Conservation (phyloP, 2,113 vertebrate genomes). For the Petrocephalus zakoni region DNA sequence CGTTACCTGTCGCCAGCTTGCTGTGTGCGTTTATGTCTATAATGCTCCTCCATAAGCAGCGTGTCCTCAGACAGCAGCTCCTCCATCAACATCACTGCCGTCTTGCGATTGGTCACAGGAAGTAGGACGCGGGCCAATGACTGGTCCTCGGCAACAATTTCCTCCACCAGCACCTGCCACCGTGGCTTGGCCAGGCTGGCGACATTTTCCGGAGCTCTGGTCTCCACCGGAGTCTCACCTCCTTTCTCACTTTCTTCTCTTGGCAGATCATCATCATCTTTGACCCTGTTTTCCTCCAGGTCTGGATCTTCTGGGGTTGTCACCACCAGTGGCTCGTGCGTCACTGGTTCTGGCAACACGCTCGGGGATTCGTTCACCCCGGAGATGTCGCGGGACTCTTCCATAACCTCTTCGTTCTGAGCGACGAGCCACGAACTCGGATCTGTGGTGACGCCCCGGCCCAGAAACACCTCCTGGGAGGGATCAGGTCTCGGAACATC, state of each 20-base stretch:
- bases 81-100: constrained; percentile 79
- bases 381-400: constrained; percentile 19
- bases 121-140: constrained; percentile 67
- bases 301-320: constrained; percentile 23
- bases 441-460: constrained; percentile 57
- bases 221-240: constrained; percentile 32
- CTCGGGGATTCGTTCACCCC: constrained; percentile 22
- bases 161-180: constrained; percentile 67
- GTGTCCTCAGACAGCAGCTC: constrained; percentile 74
- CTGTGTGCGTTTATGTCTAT: constrained; percentile 57
- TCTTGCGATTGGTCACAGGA: constrained; percentile 68
- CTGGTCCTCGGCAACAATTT: constrained; percentile 68
- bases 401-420: constrained; percentile 30
- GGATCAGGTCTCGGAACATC: constrained; percentile 11
- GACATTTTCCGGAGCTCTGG: constrained; percentile 8
- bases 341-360: not conserved
- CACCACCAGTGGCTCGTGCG: constrained; percentile 13
- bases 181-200: constrained; percentile 33
- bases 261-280: not conserved
- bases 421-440: constrained; percentile 47
- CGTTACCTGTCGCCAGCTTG: constrained; percentile 44
- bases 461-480: constrained; percentile 49
- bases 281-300: constrained; percentile 27
- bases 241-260: constrained; percentile 28
- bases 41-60: constrained; percentile 67